phyloP scores from a whole-genome alignment of 2,113 vertebrate genomes.

The Eubucco bourcierii region DNA sequence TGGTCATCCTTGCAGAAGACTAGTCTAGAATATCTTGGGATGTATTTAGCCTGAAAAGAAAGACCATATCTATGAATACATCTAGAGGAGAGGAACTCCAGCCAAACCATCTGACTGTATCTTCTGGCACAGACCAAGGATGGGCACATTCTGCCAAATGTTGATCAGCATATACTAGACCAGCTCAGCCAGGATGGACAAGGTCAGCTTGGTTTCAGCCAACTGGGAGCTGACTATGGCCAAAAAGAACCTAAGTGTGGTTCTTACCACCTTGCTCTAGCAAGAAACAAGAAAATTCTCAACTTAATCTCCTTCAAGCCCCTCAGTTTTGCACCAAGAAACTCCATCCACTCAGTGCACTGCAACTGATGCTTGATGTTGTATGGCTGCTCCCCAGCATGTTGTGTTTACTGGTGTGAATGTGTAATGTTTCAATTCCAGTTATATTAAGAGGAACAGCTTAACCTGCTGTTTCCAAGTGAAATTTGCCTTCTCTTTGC shows the following conservation, averaged over 20 bases:
- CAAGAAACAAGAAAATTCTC: not conserved
- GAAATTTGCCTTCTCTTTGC: not conserved
- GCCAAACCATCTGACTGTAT: not conserved
- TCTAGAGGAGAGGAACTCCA: not conserved
- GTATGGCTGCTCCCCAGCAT: not conserved
- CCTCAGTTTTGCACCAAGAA: not conserved
- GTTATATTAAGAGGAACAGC: not conserved
- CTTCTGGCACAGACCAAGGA: not conserved
- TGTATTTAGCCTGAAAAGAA: not conserved
- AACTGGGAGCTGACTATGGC: not conserved
- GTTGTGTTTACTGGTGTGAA: not conserved
- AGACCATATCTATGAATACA: not conserved
- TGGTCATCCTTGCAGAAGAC: not conserved
- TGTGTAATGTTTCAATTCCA: not conserved
- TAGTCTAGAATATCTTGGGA: not conserved
- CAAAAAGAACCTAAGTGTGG: not conserved
- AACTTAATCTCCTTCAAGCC: not conserved
- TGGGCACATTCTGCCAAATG: not conserved
- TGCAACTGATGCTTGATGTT: not conserved
- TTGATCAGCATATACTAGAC: not conserved
- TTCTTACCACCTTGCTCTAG: not conserved
- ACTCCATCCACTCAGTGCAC: not conserved
- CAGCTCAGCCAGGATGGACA: not conserved
- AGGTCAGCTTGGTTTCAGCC: not conserved
- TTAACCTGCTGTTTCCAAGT: not conserved